Evolutionary conservation across 2,888 invertebrate genomes (phyloP).

Genomic region (Abrostola tripartita): DNA sequence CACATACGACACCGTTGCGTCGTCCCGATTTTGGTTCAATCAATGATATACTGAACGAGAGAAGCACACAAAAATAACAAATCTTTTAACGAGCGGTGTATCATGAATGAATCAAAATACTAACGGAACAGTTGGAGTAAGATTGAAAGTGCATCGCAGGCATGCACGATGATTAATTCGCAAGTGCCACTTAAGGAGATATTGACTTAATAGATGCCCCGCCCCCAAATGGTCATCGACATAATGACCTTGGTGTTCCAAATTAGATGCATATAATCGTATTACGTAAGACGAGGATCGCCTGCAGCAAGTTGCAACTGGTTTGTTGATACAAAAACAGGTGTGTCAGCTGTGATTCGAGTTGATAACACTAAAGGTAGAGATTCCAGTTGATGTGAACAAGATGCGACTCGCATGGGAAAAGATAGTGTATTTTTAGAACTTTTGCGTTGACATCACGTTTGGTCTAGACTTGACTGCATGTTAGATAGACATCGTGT

Average conservation of each 20-base stretch:
- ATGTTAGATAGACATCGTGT: conserved; percentile 62
- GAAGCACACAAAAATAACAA: conserved; percentile 48
- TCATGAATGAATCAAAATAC: conserved; percentile 72
- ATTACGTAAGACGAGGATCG: conserved; percentile 74
- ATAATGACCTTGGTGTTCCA: conserved; percentile 72
- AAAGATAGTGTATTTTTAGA: conserved; percentile 59
- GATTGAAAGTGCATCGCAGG: conserved; percentile 83
- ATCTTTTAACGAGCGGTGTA: conserved; percentile 51
- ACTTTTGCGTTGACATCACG: conserved; percentile 60
- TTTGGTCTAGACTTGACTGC: conserved; percentile 63
- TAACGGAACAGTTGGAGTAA: conserved; percentile 71
- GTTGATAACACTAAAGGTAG: conserved; percentile 58
- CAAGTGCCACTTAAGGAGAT: conserved; percentile 79
- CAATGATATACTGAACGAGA: conserved; percentile 58
- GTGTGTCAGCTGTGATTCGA: conserved; percentile 71
- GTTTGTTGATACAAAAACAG: conserved; percentile 70
- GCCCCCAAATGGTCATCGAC: conserved; percentile 74
- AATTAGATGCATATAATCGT: conserved; percentile 75
- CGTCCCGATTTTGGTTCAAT: conserved; percentile 68
- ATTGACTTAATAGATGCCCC: conserved; percentile 77
- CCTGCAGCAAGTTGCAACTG: conserved; percentile 80
- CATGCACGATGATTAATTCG: conserved; percentile 79
- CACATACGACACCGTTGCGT: conserved; percentile 72
- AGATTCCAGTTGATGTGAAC: conserved; percentile 41
- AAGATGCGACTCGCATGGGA: conserved; percentile 59